A percentile compares a stretch with the other conserved stretches of the same genome.
These are phyloP conservation scores for Noctua janthina DNA, from an alignment of 2,888 invertebrate genomes.

Conservation along the genomic window DNA sequence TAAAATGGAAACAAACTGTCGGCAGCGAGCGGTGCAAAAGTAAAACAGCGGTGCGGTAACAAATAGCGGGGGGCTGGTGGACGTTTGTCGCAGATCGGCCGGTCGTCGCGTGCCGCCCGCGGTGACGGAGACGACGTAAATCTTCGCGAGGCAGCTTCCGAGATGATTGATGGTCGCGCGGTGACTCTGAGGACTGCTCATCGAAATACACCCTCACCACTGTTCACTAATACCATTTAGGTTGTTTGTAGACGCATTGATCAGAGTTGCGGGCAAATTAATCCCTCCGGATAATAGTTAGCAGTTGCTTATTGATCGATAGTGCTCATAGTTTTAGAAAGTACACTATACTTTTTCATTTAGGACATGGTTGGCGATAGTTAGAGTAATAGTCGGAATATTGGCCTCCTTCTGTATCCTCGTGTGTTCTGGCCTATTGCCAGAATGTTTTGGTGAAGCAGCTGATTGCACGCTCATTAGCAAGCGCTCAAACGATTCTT, in stretches of 20 bases:
- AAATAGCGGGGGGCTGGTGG: slow-evolving; percentile 67
- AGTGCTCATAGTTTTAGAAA: slow-evolving; percentile 44
- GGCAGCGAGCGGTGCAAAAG: slow-evolving; percentile 74
- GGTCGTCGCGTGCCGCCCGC: slow-evolving; percentile 59
- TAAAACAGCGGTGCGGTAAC: slow-evolving; percentile 77
- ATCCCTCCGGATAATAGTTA: slow-evolving; percentile 75
- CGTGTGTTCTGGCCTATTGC: slow-evolving; percentile 49
- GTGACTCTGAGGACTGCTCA: slow-evolving; percentile 73
- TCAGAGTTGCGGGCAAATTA: slow-evolving; percentile 76
- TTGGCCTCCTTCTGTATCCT: slow-evolving; percentile 35
- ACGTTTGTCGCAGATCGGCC: slow-evolving; percentile 75
- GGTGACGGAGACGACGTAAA: slow-evolving; percentile 73
- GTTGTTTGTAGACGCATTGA: slow-evolving; percentile 74
- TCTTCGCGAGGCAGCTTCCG: slow-evolving; percentile 68
- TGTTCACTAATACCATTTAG: slow-evolving; percentile 68
- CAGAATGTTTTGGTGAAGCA: slow-evolving; percentile 59
- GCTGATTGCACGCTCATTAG: slow-evolving; percentile 63
- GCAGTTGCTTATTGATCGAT: slow-evolving; percentile 77
- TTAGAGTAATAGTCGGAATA: slow-evolving; percentile 41
- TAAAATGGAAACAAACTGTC: slow-evolving; percentile 78
- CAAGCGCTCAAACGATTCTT: slow-evolving; percentile 60
- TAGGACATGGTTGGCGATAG: slow-evolving; percentile 28
- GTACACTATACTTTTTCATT: slow-evolving; percentile 37
- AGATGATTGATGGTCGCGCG: slow-evolving; percentile 81
- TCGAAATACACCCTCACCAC: slow-evolving; percentile 69